These are phyloP conservation scores for Leptoteleia sp. DNA, from an alignment of 1,140 invertebrate species.

Conservation along the genomic window DNA sequence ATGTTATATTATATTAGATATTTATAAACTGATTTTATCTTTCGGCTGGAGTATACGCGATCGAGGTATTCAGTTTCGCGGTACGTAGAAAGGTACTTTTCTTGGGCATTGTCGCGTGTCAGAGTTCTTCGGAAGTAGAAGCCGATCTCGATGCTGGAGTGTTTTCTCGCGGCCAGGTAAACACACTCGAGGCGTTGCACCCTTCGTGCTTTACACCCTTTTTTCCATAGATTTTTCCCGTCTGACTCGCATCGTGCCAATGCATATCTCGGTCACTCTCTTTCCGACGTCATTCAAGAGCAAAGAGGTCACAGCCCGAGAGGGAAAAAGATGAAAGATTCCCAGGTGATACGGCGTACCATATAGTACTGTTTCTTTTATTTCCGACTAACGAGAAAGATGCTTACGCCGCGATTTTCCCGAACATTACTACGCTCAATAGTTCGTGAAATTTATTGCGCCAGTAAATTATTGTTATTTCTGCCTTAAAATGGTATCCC, in stretches of 20 bases:
- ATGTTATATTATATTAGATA: no score
- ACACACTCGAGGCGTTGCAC: constrained; percentile 59
- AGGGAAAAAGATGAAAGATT: constrained; percentile 26
- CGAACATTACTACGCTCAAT: constrained; percentile 27
- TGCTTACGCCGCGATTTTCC: constrained; percentile 12
- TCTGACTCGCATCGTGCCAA: constrained; percentile 44
- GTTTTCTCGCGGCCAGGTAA: constrained; percentile 56
- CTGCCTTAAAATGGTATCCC: no score
- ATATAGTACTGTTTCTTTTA: constrained; percentile 1
- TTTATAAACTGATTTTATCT: constrained; percentile 2
- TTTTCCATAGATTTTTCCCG: constrained; percentile 39
- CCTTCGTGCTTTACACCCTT: constrained; percentile 38
- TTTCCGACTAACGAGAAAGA: constrained; percentile 2
- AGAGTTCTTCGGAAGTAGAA: constrained; percentile 28
- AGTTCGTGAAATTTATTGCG: no score
- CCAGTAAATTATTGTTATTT: no score
- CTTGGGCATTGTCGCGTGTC: constrained; percentile 20
- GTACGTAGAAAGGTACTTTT: constrained; percentile 20
- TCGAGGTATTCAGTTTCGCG: constrained; percentile 10
- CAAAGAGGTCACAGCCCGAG: constrained; percentile 56
- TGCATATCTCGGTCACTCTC: constrained; percentile 59
- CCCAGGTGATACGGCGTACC: constrained; percentile 16
- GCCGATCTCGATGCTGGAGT: constrained; percentile 34
- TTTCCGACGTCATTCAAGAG: constrained; percentile 44
- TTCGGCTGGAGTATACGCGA: background rate